phyloP scores from a whole-genome alignment of 53 echinoderm and acorn worm genomes.

The Zoroaster sp. region DNA sequence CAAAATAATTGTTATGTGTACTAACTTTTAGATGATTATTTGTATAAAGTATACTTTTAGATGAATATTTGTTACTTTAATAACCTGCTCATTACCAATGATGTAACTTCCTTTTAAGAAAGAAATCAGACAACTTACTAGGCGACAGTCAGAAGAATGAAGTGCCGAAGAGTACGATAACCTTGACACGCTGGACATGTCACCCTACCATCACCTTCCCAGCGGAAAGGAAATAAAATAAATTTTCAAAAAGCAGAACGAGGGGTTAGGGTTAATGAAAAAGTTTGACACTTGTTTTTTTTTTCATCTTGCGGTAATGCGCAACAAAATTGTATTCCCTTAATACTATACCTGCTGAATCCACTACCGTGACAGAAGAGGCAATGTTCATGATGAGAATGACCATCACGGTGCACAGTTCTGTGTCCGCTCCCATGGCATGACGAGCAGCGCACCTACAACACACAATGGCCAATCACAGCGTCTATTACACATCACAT shows the following conservation, averaged over 20 bases:
- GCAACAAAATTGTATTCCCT: no score
- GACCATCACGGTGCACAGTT: constrained; percentile 50
- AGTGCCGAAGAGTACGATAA: constrained; percentile 52
- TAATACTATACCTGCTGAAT: constrained; percentile 14
- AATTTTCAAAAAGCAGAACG: no score
- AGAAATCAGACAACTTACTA: constrained; percentile 64
- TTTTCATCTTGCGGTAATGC: no score
- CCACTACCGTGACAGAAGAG: constrained; percentile 16
- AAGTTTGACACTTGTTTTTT: no score
- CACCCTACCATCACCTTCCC: constrained; percentile 75
- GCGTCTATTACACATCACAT: background rate
- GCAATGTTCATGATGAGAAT: constrained; percentile 15
- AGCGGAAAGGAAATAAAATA: no score
- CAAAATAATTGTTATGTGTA: no score
- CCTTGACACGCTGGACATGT: constrained; percentile 70
- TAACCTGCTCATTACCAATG: no score
- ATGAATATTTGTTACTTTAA: no score
- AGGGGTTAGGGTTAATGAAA: no score
- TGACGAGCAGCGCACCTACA: constrained; percentile 5
- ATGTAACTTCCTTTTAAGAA: no score
- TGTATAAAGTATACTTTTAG: no score
- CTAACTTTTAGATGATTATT: no score
- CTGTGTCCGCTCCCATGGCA: constrained; percentile 49
- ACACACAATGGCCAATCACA: background rate
- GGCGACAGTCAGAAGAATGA: constrained; percentile 60